Evolutionary conservation across 2,113 vertebrate genomes (phyloP).

Genomic region (Saiga tatarica): DNA sequence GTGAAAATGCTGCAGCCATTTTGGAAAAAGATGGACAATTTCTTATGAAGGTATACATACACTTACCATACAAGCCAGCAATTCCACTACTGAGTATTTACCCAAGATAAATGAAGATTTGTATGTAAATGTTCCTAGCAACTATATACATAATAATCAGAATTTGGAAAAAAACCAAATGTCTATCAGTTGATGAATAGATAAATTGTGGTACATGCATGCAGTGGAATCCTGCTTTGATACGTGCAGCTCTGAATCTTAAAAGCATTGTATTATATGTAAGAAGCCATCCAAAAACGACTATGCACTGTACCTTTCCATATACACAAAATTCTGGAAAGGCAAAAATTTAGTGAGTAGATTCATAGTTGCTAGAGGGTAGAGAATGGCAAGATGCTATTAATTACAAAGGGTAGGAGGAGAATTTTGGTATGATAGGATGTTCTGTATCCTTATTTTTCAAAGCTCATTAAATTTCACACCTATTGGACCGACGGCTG

Average conservation of each 20-base stretch:
- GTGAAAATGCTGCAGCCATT: not conserved
- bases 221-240: not conserved
- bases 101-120: not conserved
- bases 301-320: not conserved
- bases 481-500: rapidly evolving
- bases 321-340: not conserved
- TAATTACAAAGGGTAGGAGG: not conserved
- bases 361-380: not conserved
- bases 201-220: not conserved
- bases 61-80: not conserved
- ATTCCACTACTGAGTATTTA: not conserved
- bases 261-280: not conserved
- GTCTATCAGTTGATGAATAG: not conserved
- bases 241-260: not conserved
- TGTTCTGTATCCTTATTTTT: not conserved
- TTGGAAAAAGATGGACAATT: not conserved
- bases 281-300: not conserved
- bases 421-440: not conserved
- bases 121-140: not conserved
- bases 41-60: too few species aligned
- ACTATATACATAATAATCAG: not conserved
- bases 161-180: not conserved
- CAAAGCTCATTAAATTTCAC: not conserved
- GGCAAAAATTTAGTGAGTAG: not conserved
- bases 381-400: not conserved